A percentile compares a stretch with the other conserved stretches of the same genome.
phyloP scores from a whole-genome alignment of 2,113 vertebrate species.

The Dicrurus megarhynchus region DNA sequence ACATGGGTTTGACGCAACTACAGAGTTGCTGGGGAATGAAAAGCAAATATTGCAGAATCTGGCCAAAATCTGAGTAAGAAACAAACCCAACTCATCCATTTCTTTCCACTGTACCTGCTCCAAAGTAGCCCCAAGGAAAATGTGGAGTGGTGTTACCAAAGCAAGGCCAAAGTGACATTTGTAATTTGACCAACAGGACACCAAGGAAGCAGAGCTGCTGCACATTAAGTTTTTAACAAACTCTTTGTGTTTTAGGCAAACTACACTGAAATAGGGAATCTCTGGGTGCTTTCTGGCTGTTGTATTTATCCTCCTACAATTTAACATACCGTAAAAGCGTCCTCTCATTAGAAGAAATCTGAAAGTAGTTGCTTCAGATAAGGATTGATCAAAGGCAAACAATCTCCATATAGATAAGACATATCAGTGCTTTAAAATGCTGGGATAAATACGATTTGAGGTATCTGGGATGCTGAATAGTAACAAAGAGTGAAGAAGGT shows the following conservation, averaged over 20 bases:
- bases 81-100: neutral
- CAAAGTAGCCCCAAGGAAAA: neutral
- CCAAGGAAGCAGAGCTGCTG: neutral
- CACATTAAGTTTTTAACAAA: neutral
- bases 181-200: neutral
- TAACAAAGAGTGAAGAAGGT: neutral
- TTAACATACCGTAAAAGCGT: neutral
- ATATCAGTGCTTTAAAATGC: neutral
- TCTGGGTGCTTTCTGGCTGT: neutral
- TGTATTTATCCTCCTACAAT: neutral
- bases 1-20: neutral
- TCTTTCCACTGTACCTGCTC: neutral
- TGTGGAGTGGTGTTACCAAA: neutral
- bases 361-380: neutral
- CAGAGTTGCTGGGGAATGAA: neutral
- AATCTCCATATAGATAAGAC: accelerated
- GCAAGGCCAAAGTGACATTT: neutral
- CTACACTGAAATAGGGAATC: neutral
- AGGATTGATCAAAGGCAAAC: neutral
- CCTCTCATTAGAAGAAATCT: neutral
- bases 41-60: neutral
- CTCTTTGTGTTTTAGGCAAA: neutral
- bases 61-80: conserved; percentile 7
- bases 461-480: neutral
- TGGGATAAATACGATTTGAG: neutral